A percentile compares a stretch with the other conserved stretches of the same genome.
Conservation (phyloP, 2,888 invertebrate species). For the Lepas anatifera region DNA sequence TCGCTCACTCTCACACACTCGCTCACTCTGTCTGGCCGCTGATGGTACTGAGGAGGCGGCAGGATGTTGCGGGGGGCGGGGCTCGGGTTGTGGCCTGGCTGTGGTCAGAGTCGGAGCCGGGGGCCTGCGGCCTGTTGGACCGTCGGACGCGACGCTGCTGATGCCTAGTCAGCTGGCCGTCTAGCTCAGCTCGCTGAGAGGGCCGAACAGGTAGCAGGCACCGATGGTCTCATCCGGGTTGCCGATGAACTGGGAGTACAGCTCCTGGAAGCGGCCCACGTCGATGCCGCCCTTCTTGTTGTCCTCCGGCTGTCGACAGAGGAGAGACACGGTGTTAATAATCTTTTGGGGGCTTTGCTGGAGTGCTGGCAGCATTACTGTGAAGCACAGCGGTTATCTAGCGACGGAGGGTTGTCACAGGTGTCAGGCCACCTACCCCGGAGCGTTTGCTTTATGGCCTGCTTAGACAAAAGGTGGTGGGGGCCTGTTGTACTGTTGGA, state of each 20-base stretch:
- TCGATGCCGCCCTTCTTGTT: slow-evolving; percentile 63
- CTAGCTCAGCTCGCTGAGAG: slow-evolving; percentile 38
- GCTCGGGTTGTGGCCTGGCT: background rate
- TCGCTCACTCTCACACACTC: background rate
- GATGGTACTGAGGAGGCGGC: background rate
- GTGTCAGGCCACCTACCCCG: too few species aligned
- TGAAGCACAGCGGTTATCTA: too few species aligned
- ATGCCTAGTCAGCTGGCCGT: background rate
- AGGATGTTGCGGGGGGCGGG: background rate
- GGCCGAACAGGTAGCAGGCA: slow-evolving; percentile 66
- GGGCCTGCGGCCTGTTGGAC: background rate
- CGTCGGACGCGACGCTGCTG: too few species aligned
- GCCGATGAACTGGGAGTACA: slow-evolving; percentile 69
- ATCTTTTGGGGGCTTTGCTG: too few species aligned
- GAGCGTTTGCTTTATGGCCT: too few species aligned
- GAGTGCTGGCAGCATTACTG: too few species aligned
- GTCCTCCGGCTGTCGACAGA: slow-evolving; percentile 58
- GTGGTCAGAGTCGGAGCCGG: background rate
- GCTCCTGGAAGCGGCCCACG: slow-evolving; percentile 63
- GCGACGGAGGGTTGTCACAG: too few species aligned
- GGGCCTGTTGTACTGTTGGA: too few species aligned
- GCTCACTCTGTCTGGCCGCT: background rate
- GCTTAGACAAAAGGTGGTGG: too few species aligned
- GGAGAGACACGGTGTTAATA: too few species aligned
- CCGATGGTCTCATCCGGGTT: slow-evolving; percentile 57